phyloP scores from a whole-genome alignment of 2,113 vertebrate species.

The Rhombomys opimus region DNA sequence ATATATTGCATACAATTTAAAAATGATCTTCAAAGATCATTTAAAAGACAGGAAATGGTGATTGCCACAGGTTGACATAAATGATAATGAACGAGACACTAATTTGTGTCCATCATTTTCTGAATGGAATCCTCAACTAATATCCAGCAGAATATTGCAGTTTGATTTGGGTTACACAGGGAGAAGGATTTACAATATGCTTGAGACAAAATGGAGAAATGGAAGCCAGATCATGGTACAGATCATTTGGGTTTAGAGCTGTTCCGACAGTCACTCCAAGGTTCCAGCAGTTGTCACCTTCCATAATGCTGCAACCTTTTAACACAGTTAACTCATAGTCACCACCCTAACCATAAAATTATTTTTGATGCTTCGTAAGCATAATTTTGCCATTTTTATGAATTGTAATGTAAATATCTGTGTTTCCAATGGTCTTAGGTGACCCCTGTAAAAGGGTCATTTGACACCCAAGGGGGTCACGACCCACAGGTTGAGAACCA shows the following conservation, averaged over 20 bases:
- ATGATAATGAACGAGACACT: neutral
- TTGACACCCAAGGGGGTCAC: neutral
- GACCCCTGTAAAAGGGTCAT: neutral
- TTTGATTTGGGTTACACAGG: neutral
- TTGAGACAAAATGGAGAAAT: neutral
- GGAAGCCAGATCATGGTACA: neutral
- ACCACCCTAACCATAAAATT: neutral
- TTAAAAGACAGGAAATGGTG: conserved; percentile 49
- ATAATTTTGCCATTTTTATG: neutral
- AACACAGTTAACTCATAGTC: neutral
- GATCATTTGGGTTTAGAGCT: neutral
- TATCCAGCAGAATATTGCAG: neutral
- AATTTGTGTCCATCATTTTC: neutral
- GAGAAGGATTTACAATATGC: neutral
- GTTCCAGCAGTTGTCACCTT: neutral
- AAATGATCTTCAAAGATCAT: neutral
- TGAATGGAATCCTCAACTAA: neutral
- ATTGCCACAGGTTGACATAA: neutral
- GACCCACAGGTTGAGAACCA: neutral
- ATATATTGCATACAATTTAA: neutral
- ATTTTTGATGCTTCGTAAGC: neutral
- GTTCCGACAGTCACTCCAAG: neutral
- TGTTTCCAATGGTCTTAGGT: neutral
- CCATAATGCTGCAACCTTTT: neutral
- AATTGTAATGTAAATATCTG: neutral